Evolutionary conservation across 2,888 invertebrate species (phyloP).

Genomic region (Dione juno): DNA sequence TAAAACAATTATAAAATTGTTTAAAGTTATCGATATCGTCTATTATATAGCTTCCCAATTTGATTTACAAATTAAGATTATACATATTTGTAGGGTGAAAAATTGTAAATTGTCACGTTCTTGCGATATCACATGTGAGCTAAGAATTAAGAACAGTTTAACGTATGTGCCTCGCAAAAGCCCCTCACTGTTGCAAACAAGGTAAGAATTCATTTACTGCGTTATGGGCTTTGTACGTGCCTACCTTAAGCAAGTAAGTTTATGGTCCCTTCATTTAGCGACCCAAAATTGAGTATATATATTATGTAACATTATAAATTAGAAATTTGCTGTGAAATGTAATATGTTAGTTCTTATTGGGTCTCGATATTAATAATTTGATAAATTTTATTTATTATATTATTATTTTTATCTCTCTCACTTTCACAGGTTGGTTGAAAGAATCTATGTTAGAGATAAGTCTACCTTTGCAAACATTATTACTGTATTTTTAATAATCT

Average conservation of each 20-base stretch:
- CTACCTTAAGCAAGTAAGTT: conserved; percentile 50
- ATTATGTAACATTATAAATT: background rate
- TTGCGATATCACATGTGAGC: conserved; percentile 22
- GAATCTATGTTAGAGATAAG: too few species aligned
- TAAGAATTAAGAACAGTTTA: conserved; percentile 36
- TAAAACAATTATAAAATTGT: too few species aligned
- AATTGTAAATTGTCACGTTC: conserved; percentile 10
- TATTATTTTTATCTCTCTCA: too few species aligned
- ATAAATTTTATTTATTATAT: too few species aligned
- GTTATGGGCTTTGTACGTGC: conserved; percentile 62
- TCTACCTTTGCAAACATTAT: too few species aligned
- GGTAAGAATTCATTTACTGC: conserved; percentile 68
- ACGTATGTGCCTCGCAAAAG: conserved; percentile 61
- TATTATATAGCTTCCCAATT: background rate
- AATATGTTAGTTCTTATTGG: too few species aligned
- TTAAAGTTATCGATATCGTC: background rate
- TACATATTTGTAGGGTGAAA: conserved; percentile 1
- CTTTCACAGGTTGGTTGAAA: too few species aligned
- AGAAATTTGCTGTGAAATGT: background rate
- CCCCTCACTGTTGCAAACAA: conserved; percentile 76
- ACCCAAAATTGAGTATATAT: background rate
- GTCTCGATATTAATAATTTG: too few species aligned
- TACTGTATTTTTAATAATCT: too few species aligned
- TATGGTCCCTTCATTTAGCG: conserved; percentile 26
- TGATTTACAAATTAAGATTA: conserved; percentile 10